Percentiles rank a stretch among this genome's conserved stretches.
These are phyloP conservation scores for Pedionomus torquatus DNA, from an alignment of 2,113 vertebrate genomes.

Conservation along the genomic window DNA sequence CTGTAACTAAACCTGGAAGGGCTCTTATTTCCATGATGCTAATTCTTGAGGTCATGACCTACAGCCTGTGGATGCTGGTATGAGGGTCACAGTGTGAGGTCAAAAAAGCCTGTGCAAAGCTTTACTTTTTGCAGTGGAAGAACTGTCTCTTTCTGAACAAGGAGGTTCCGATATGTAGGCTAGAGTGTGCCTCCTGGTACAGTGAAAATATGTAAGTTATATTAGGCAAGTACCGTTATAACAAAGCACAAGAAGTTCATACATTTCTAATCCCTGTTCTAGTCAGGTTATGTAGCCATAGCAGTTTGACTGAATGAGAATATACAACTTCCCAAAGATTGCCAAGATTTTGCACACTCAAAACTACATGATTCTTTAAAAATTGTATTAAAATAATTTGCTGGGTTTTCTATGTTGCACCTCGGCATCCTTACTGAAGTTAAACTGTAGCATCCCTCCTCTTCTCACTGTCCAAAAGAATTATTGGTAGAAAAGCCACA, in stretches of 20 bases:
- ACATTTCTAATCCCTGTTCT: neutral
- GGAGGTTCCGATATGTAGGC: slow-evolving; percentile 25
- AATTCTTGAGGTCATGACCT: slow-evolving; percentile 75
- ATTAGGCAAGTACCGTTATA: slow-evolving; percentile 24
- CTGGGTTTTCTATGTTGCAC: neutral
- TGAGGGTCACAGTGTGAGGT: slow-evolving; percentile 72
- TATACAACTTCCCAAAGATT: neutral
- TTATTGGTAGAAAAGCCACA: neutral
- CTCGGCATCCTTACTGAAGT: neutral
- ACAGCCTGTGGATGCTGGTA: slow-evolving; percentile 70
- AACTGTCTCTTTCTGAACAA: slow-evolving; percentile 28
- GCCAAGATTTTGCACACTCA: neutral
- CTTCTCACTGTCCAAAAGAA: neutral
- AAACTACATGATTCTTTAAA: neutral
- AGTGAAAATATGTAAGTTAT: slow-evolving; percentile 45
- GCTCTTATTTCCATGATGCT: slow-evolving; percentile 70
- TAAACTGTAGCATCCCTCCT: neutral
- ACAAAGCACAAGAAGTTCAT: slow-evolving; percentile 39
- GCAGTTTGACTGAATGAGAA: neutral
- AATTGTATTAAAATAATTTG: neutral
- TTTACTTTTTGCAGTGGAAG: slow-evolving; percentile 21
- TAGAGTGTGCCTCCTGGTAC: slow-evolving; percentile 15
- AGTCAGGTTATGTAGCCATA: neutral
- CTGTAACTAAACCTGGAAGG: slow-evolving; percentile 61
- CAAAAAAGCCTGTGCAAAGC: slow-evolving; percentile 54